Evolutionary conservation across 2,888 invertebrate species (phyloP).

Genomic region (Drosophila kokeensis): DNA sequence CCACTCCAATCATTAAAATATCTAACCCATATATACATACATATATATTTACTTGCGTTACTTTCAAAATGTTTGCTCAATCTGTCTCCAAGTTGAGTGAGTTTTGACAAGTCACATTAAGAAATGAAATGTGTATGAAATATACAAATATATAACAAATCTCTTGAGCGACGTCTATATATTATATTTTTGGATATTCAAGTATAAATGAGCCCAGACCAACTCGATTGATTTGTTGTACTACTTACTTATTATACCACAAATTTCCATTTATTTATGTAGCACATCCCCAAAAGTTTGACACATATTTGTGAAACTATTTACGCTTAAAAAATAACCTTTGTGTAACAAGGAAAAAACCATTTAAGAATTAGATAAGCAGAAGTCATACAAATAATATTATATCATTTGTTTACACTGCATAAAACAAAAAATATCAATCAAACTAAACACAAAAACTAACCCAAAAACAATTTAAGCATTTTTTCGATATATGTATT

Average conservation of each 20-base stretch:
- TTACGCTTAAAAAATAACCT: constrained; percentile 67
- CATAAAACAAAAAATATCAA: constrained; percentile 22
- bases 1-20: constrained; percentile 1
- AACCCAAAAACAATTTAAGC: constrained; percentile 31
- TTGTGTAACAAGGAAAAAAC: constrained; percentile 34
- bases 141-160: constrained; percentile 61
- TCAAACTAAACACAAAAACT: constrained; percentile 24
- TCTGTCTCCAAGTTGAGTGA: constrained; percentile 63
- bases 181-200: constrained; percentile 73
- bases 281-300: constrained; percentile 38
- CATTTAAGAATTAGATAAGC: constrained; percentile 15
- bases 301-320: constrained; percentile 67
- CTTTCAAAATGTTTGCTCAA: constrained; percentile 66
- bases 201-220: constrained; percentile 82
- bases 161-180: constrained; percentile 78
- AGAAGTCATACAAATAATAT: constrained; percentile 16
- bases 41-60: constrained; percentile 18
- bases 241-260: constrained; percentile 7
- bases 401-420: constrained; percentile 17
- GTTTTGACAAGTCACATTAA: constrained; percentile 43
- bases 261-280: constrained; percentile 27
- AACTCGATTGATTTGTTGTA: constrained; percentile 79
- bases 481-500: constrained; percentile 74
- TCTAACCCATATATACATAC: constrained; percentile 11
- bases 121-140: constrained; percentile 14